Conservation (phyloP, 2,888 invertebrate species). For the Pseudolycoriella hygida region DNA sequence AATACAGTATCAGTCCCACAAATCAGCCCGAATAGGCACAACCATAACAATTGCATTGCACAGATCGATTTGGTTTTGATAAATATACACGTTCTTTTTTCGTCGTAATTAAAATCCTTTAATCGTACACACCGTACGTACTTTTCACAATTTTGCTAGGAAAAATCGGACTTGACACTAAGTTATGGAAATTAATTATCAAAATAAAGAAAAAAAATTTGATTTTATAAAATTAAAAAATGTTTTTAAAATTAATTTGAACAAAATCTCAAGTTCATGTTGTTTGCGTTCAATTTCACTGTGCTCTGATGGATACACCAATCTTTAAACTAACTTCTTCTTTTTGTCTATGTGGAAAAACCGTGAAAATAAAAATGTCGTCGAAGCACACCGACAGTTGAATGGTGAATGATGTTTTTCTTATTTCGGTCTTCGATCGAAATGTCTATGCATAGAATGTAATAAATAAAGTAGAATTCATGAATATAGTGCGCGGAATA, state of each 20-base stretch:
- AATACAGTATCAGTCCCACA: conserved; percentile 5
- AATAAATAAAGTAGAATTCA: too few species aligned
- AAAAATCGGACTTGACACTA: too few species aligned
- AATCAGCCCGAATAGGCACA: conserved; percentile 11
- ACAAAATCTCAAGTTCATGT: not conserved
- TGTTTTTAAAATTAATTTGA: not conserved
- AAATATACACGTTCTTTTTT: not conserved
- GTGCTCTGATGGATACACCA: not conserved
- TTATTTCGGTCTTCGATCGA: not conserved
- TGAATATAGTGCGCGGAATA: too few species aligned
- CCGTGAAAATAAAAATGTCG: not conserved
- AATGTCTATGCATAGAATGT: not conserved
- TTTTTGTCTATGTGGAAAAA: not conserved
- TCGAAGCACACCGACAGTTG: not conserved
- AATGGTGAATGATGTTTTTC: not conserved
- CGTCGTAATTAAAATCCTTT: too few species aligned
- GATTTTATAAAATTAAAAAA: too few species aligned
- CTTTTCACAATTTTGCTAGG: too few species aligned
- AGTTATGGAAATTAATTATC: not conserved
- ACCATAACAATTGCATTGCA: conserved; percentile 12
- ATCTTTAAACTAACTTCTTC: not conserved
- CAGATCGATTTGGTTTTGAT: not conserved
- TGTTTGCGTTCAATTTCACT: not conserved
- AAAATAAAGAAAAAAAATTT: not conserved
- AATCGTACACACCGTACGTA: too few species aligned